Conservation (phyloP, 1,140 invertebrate species). For the Apocrypta bakeri region DNA sequence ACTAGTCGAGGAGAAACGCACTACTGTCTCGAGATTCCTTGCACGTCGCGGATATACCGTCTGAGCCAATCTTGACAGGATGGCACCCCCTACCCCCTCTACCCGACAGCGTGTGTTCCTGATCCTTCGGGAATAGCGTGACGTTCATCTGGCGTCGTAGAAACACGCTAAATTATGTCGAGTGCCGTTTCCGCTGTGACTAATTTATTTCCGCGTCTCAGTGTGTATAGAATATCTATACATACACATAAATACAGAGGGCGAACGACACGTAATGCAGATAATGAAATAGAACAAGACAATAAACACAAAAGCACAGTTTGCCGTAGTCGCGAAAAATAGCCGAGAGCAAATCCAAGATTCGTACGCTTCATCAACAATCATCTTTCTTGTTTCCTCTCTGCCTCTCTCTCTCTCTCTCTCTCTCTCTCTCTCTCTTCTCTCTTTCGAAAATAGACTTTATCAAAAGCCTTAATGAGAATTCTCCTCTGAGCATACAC, state of each 20-base stretch:
- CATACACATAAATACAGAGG: not conserved
- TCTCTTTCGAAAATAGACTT: constrained; percentile 35
- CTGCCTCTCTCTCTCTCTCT: constrained; percentile 25
- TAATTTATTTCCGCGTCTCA: not conserved
- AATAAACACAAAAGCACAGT: no score
- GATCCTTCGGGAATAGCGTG: constrained; percentile 55
- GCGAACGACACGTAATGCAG: no score
- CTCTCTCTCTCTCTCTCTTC: constrained; percentile 25
- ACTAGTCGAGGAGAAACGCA: not conserved
- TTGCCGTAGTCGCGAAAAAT: no score
- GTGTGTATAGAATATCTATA: constrained; percentile 4
- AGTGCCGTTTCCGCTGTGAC: constrained; percentile 12
- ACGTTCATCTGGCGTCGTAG: constrained; percentile 54
- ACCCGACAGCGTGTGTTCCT: constrained; percentile 13
- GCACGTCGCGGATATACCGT: constrained; percentile 52
- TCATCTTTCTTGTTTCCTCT: no score
- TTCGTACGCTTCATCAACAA: no score
- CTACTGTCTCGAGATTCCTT: constrained; percentile 46
- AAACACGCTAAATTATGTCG: constrained; percentile 58
- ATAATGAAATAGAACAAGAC: no score
- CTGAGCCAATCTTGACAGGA: constrained; percentile 59
- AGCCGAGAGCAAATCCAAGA: no score
- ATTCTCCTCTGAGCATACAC: not conserved
- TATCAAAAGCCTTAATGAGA: constrained; percentile 47
- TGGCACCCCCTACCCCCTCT: no score